A percentile compares a stretch with the other conserved stretches of the same genome.
Evolutionary conservation across 2,888 invertebrate genomes (phyloP).

Genomic region (Chrysolina americana): DNA sequence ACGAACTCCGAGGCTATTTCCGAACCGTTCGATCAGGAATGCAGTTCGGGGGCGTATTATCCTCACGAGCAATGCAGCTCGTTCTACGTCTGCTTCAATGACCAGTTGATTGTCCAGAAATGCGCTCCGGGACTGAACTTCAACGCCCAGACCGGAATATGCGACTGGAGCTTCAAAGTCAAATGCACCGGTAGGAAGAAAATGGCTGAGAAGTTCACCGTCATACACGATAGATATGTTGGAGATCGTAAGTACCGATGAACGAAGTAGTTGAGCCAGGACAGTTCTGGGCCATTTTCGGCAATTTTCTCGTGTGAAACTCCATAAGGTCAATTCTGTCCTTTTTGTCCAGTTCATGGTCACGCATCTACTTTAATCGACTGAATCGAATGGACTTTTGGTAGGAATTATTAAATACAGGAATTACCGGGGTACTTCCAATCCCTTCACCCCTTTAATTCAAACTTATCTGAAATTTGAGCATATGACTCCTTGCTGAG

Average conservation of each 20-base stretch:
- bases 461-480: no score
- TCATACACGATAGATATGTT: conserved; percentile 36
- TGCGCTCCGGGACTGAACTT: conserved; percentile 86
- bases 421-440: no score
- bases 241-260: conserved; percentile 40
- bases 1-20: conserved; percentile 51
- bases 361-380: no score
- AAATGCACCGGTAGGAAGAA: conserved; percentile 71
- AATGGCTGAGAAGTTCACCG: conserved; percentile 54
- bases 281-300: no score
- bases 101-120: conserved; percentile 77
- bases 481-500: no score
- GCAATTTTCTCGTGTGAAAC: no score
- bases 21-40: conserved; percentile 61
- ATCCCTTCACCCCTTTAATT: no score
- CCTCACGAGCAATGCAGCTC: conserved; percentile 81
- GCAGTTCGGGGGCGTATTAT: conserved; percentile 83
- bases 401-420: no score
- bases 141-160: conserved; percentile 77
- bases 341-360: no score
- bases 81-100: conserved; percentile 86
- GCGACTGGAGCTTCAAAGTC: conserved; percentile 82
- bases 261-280: no score
- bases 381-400: no score
- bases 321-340: no score